Percentiles rank a stretch among this genome's conserved stretches.
Evolutionary conservation across 2,888 invertebrate species (phyloP).

Genomic region (Sabatieria punctata): DNA sequence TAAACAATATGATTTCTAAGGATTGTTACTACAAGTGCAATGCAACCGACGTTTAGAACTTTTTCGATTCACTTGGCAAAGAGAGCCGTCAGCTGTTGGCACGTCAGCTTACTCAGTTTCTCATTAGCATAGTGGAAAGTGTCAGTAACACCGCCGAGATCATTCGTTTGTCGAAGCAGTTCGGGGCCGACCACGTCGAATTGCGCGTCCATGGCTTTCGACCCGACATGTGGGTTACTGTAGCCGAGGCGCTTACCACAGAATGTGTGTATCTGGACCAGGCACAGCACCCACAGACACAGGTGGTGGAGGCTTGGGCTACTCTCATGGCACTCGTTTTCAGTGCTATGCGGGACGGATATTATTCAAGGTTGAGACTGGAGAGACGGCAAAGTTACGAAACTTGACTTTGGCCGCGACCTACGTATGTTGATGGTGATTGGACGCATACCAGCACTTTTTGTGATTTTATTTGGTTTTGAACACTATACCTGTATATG

Average conservation of each 20-base stretch:
- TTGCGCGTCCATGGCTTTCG: conserved; percentile 25
- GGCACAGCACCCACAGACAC: conserved; percentile 4
- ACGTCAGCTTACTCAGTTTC: conserved; percentile 18
- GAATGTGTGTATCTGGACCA: conserved; percentile 26
- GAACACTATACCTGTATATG: too few species aligned
- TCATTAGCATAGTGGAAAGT: conserved; percentile 22
- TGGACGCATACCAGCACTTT: too few species aligned
- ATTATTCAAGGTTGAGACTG: conserved; percentile 22
- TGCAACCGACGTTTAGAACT: too few species aligned
- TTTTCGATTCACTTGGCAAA: conserved; percentile 20
- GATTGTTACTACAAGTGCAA: too few species aligned
- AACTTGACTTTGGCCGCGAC: too few species aligned
- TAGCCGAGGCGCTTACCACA: conserved; percentile 27
- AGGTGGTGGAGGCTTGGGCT: conserved; percentile 21
- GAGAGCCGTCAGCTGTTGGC: conserved; percentile 21
- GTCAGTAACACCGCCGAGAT: conserved; percentile 9
- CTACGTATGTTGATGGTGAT: too few species aligned
- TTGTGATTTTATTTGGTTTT: too few species aligned
- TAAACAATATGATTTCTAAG: too few species aligned
- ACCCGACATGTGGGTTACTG: conserved; percentile 29
- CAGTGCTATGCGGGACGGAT: conserved; percentile 26
- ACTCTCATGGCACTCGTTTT: conserved; percentile 25
- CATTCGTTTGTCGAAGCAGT: conserved; percentile 15
- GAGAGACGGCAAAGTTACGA: too few species aligned
- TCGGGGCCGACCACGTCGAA: conserved; percentile 26